Evolutionary conservation across 2,113 vertebrate species (phyloP), one percentile per base, ranked within the genome.

Genomic region (Sprattus sprattus): DNA sequence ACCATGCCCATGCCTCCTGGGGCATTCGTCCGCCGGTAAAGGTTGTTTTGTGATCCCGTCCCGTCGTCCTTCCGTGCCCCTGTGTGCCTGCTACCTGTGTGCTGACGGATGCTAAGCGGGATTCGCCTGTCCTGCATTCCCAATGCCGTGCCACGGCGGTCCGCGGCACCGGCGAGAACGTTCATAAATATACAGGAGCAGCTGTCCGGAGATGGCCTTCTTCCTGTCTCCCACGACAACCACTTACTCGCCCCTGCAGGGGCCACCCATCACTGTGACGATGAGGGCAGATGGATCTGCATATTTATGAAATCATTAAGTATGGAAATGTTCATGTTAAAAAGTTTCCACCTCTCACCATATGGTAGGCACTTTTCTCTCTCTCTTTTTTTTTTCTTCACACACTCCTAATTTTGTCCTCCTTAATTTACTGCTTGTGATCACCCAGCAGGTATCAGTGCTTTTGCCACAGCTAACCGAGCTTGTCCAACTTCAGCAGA

Each of bases 161-260:
- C 90, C 90, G 28, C 39, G 71, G 32, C 57, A 45, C 84, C 86
- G 47, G 83, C 18, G 54, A n/a, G 83, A 90, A 81, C 75, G 88
- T 86, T 95, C 93, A 95, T 95, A 93, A 94, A 95, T 95, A 95
- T 93, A 95, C 94, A 95, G 85, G 86, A 94, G 93, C 94, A 95
- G 92, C 94, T 95, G 95, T 92, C 90, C 82, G 75, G 64, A 47
- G 83, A 86, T 83, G 81, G 86, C 64, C 54, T 39, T 81, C 85
- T 83, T 85, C 47, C 81, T 86, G 85, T 93, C 52, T 88, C 91
- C 90, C 89, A 91, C 90, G 92, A 89, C 50, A 87, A 88, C 75
- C 50, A 32, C 85, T 95, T 94, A 94, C 92, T 93, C 90, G 85
- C 89, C 93, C 92, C 93, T 89, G 90, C 87, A 89, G 92, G 93